Evolutionary conservation across 2,888 invertebrate genomes (phyloP).

Genomic region (Argyra leucocephala): DNA sequence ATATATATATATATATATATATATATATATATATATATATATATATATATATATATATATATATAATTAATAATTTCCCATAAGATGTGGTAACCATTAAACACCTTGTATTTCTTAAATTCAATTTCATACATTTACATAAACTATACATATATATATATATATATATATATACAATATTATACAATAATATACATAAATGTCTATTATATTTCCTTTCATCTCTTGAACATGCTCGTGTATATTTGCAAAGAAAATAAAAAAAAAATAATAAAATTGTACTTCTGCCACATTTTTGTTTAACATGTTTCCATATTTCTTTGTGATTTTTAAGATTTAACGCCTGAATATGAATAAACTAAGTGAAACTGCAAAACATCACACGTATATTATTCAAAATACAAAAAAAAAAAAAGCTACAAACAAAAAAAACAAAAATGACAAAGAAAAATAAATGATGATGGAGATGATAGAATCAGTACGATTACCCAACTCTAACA

Average conservation of each 20-base stretch:
- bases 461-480: conserved; percentile 3
- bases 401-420: too few relatives aligned
- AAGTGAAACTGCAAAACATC: conserved; percentile 4
- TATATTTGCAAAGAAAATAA: background rate
- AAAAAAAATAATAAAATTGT: background rate
- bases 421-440: too few relatives aligned
- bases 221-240: background rate
- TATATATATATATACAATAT: background rate
- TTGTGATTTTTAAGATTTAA: conserved; percentile 7
- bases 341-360: conserved; percentile 1
- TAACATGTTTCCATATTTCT: conserved; percentile 6
- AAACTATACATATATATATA: background rate
- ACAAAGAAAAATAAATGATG: background rate
- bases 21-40: too few relatives aligned
- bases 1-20: too few relatives aligned
- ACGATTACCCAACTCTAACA: background rate
- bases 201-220: conserved; percentile 1
- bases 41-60: too few relatives aligned
- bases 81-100: too few relatives aligned
- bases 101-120: too few relatives aligned
- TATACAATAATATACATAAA: background rate
- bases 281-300: conserved; percentile 3
- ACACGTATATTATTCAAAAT: background rate
- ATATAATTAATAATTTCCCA: too few relatives aligned
- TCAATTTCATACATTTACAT: too few relatives aligned